Base-by-base conservation (phyloP, 2,888 invertebrate genomes). In the Melanotus villosus region DNA sequence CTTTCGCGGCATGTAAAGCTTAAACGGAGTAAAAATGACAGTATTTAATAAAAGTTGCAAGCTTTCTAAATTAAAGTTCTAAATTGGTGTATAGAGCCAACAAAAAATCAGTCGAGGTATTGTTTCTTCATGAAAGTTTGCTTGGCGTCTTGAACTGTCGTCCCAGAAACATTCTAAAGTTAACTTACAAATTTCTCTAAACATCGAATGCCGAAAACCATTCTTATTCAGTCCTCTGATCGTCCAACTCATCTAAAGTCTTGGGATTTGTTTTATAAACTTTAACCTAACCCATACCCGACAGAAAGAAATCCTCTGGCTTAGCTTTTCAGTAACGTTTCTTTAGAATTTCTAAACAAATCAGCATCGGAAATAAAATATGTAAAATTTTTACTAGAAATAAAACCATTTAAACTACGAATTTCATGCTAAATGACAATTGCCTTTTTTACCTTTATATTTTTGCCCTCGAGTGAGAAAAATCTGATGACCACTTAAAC, bases 231-330 rank as follows among this genome's bases (percentile, higher is more conserved):
- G 32, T 32, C n/a, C 32, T 19, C 12, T 18, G 34, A 52, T 52
- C 30, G n/a, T 30, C n/a, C 18, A 32, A 52, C 23, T 47, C 47
- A 47, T 21, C 26, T 47, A 47, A 47, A 47, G 47, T 26, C 45
- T 52, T 16, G 52, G 52, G 52, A 52, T 32, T 52, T 52, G 52
- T 52, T 34, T 52, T 52, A 32, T 32, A 32, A 52, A 32, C 30
- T 34, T 52, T 32, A 47, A 26, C 47, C 23, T 23, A 47, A 47
- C n/a, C 47, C 47, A 23, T n/a, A 47, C 7, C 18, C 52, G 18
- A 34, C 16, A 10, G 26, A 52, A 34, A 32, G 52, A 32, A 52
- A 32, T 52, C 30, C 52, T 14, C 1, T 52, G 32, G 30, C 18
- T 52, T 32, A 52, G 52, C 32, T 18, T 34, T 52, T 52, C 52